These are phyloP conservation scores for Channallabes apus DNA, from an alignment of 2,797 vertebrate species.

Conservation along the genomic window DNA sequence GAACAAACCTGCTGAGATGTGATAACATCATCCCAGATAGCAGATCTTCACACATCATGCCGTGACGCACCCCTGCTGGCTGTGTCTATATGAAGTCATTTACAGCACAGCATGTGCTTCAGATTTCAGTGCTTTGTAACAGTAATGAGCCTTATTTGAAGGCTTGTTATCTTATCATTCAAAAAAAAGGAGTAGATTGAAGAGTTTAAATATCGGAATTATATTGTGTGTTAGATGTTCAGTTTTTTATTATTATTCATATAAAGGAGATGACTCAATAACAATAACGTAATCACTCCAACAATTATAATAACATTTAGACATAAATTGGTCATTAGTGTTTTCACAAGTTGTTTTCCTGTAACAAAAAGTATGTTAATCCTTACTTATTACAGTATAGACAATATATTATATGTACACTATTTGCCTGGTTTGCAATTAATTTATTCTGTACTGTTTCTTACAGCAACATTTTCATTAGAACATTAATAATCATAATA, in stretches of 20 bases:
- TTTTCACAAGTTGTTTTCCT: background rate
- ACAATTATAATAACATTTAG: background rate
- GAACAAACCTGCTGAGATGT: slow-evolving; percentile 18
- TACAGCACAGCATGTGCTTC: slow-evolving; percentile 29
- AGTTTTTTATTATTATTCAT: background rate
- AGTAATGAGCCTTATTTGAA: slow-evolving; percentile 1
- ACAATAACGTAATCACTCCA: background rate
- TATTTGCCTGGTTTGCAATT: background rate
- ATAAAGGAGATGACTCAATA: background rate
- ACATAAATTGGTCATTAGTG: background rate
- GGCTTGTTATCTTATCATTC: background rate
- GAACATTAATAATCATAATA: too few species aligned
- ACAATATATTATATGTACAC: background rate
- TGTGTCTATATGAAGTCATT: slow-evolving; percentile 19
- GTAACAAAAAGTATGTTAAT: background rate
- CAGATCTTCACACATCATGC: slow-evolving; percentile 11
- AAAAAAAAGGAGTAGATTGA: background rate
- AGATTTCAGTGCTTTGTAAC: background rate
- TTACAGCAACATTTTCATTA: too few species aligned
- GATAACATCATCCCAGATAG: background rate
- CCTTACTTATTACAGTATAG: background rate
- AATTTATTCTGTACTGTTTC: too few species aligned
- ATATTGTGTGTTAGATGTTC: background rate
- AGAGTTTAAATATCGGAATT: background rate
- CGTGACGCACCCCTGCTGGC: slow-evolving; percentile 8